Evolutionary conservation across 2,113 vertebrate species (phyloP).

Genomic region (Megaleporinus macrocephalus): DNA sequence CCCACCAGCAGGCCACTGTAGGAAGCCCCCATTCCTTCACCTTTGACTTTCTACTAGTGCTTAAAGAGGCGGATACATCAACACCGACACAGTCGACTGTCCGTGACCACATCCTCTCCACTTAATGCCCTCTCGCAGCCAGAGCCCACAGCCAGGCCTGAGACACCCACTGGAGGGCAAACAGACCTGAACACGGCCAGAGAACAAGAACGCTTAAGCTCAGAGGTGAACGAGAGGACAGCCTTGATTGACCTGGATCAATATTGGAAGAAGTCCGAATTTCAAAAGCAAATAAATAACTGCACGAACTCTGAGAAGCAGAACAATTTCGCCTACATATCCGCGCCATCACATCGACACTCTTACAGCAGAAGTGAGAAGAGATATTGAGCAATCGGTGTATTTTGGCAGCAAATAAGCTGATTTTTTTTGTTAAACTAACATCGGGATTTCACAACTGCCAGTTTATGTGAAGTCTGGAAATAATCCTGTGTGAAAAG

Average conservation of each 20-base stretch:
- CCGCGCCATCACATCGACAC: neutral
- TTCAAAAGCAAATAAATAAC: neutral
- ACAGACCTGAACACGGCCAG: neutral
- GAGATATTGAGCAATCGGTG: neutral
- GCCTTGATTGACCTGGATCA: neutral
- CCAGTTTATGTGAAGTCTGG: neutral
- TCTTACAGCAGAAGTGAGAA: neutral
- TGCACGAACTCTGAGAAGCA: neutral
- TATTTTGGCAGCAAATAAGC: neutral
- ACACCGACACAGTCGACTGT: slow-evolving; percentile 41
- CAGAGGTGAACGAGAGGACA: slow-evolving; percentile 8
- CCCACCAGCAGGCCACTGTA: neutral
- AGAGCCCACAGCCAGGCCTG: slow-evolving; percentile 9
- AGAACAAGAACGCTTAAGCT: neutral
- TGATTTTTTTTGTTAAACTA: neutral
- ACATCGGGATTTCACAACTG: neutral
- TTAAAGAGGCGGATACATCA: slow-evolving; percentile 44
- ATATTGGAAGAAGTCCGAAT: neutral
- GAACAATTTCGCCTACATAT: neutral
- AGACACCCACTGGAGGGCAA: neutral
- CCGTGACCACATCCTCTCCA: slow-evolving; percentile 60
- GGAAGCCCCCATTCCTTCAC: slow-evolving; percentile 52
- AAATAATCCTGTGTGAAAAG: neutral
- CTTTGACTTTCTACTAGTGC: slow-evolving; percentile 28
- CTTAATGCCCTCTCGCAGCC: slow-evolving; percentile 42